A percentile compares a stretch with the other conserved stretches of the same genome.
These are phyloP conservation scores for Pedicia rivosa DNA, from an alignment of 2,888 invertebrate genomes.

Conservation along the genomic window DNA sequence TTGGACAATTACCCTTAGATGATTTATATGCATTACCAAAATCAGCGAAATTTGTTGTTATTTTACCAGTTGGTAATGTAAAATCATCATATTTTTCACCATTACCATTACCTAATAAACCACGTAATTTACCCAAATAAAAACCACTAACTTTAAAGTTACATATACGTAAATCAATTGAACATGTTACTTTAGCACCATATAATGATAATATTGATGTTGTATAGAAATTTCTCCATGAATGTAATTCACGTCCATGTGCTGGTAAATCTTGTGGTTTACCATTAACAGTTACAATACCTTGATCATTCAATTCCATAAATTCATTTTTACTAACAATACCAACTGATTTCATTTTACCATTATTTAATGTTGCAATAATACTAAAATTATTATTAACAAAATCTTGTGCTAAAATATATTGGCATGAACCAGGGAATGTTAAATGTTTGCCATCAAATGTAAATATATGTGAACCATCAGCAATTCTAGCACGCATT, in stretches of 20 bases:
- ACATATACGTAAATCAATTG: slow-evolving; percentile 46
- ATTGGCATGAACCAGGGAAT: slow-evolving; percentile 70
- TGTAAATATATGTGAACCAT: slow-evolving; percentile 74
- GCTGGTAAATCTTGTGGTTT: slow-evolving; percentile 54
- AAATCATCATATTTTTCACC: slow-evolving; percentile 78
- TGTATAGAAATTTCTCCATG: slow-evolving; percentile 40
- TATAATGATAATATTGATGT: slow-evolving; percentile 42
- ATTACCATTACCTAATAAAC: slow-evolving; percentile 80
- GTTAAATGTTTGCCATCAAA: slow-evolving; percentile 72
- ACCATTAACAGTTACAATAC: slow-evolving; percentile 47
- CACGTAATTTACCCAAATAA: slow-evolving; percentile 72
- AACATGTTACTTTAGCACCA: slow-evolving; percentile 47
- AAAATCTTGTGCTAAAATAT: slow-evolving; percentile 69
- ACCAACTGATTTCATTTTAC: slow-evolving; percentile 48
- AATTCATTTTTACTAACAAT: slow-evolving; percentile 50
- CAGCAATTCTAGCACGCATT: slow-evolving; percentile 54
- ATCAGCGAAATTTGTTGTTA: slow-evolving; percentile 39
- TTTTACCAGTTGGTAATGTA: slow-evolving; percentile 55
- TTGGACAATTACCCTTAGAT: slow-evolving; percentile 36
- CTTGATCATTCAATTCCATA: slow-evolving; percentile 45
- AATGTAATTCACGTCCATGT: slow-evolving; percentile 39
- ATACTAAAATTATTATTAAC: slow-evolving; percentile 76
- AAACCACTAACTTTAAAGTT: slow-evolving; percentile 61
- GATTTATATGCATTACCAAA: slow-evolving; percentile 66
- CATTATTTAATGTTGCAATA: slow-evolving; percentile 50